Conservation (phyloP, 2,113 vertebrate genomes). For the Axis porcinus region DNA sequence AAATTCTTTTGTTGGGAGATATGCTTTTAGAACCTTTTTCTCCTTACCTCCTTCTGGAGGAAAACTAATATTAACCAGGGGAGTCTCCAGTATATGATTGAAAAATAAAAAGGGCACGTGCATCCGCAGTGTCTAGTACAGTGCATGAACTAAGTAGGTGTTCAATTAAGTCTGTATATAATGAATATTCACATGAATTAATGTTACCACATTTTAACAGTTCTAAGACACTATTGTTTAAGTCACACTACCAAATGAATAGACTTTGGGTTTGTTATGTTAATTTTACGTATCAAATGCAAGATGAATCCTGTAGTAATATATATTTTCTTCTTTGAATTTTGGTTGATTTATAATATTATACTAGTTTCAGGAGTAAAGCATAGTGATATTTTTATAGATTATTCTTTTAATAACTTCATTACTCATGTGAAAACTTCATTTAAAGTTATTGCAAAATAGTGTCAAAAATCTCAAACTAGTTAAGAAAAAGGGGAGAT, state of each 20-base stretch:
- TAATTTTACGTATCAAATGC: neutral
- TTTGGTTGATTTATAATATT: neutral
- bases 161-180: neutral
- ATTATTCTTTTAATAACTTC: neutral
- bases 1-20: neutral
- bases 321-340: neutral
- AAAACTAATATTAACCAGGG: neutral
- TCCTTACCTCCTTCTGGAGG: neutral
- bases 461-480: neutral
- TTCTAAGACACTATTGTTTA: neutral
- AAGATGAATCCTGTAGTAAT: neutral
- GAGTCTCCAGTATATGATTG: neutral
- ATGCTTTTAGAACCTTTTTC: neutral
- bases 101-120: neutral
- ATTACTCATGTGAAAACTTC: neutral
- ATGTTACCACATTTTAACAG: neutral
- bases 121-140: neutral
- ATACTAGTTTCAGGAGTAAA: neutral
- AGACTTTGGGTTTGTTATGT: neutral
- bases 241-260: neutral
- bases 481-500: neutral
- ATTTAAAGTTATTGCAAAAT: neutral
- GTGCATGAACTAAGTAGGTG: neutral
- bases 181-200: neutral
- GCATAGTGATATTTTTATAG: neutral